A percentile compares a stretch with the other conserved stretches of the same genome.
Conservation (phyloP, 2,113 vertebrate species). For the Rallus limicola region DNA sequence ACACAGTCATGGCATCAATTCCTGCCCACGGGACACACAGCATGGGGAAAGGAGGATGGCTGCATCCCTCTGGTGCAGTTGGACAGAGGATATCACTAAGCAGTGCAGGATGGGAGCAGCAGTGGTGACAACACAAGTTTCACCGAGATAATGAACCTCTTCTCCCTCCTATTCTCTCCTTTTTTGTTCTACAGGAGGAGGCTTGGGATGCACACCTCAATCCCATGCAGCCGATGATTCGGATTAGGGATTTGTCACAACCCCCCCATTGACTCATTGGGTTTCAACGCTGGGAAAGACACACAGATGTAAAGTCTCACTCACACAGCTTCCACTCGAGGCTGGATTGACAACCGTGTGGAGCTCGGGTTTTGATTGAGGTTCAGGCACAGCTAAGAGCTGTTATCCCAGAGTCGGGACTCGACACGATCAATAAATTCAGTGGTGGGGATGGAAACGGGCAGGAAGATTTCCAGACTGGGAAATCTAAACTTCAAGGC, state of each 20-base stretch:
- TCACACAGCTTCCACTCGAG: not conserved
- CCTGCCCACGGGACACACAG: not conserved
- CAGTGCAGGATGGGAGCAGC: not conserved
- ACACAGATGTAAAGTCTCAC: not conserved
- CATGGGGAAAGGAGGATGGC: not conserved
- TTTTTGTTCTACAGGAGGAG: not conserved
- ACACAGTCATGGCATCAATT: fast-evolving
- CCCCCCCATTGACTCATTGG: not conserved
- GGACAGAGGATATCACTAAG: not conserved
- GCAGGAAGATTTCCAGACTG: not conserved
- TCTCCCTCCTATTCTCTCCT: not conserved
- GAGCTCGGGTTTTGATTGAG: not conserved
- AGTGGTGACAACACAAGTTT: not conserved
- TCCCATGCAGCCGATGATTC: not conserved
- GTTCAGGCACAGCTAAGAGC: not conserved
- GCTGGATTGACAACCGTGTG: not conserved
- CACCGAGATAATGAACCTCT: not conserved
- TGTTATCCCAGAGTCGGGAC: not conserved
- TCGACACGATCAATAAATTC: not conserved
- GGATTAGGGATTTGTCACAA: not conserved
- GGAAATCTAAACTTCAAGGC: not conserved
- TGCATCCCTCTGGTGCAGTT: not conserved
- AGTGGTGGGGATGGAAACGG: not conserved
- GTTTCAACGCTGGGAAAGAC: not conserved
- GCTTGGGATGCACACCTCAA: not conserved